A percentile compares a stretch with the other conserved stretches of the same genome.
Evolutionary conservation across 2,797 vertebrate genomes (phyloP).

Genomic region (Calcarius lapponicus): DNA sequence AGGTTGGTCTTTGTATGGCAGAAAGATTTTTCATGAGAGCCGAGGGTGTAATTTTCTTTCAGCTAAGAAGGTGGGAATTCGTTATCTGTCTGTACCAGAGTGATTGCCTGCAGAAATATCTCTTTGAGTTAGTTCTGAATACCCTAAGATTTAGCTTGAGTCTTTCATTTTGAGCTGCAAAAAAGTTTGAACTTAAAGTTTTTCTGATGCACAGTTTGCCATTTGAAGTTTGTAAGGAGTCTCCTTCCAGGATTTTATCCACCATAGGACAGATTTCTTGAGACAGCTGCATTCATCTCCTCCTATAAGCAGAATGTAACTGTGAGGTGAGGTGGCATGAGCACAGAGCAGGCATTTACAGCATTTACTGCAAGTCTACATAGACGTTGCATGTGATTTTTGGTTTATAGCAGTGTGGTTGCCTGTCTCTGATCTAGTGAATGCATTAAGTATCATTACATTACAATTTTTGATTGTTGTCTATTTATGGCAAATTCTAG

Average conservation of each 20-base stretch:
- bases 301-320: neutral
- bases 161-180: conserved; percentile 31
- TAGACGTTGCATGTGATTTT: neutral
- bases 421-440: neutral
- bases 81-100: conserved; percentile 56
- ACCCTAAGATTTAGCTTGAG: conserved; percentile 38
- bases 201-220: neutral
- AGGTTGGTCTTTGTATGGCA: conserved; percentile 31
- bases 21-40: conserved; percentile 44
- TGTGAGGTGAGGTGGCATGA: neutral
- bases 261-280: neutral
- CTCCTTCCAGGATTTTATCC: neutral
- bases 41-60: conserved; percentile 41
- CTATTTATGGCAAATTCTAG: neutral
- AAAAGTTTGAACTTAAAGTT: conserved; percentile 3
- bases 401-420: neutral
- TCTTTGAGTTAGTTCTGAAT: conserved; percentile 24
- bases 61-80: conserved; percentile 44
- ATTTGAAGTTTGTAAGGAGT: conserved; percentile 1
- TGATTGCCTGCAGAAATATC: conserved; percentile 62
- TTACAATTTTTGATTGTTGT: neutral
- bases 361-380: neutral
- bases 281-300: neutral
- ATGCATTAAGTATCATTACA: neutral
- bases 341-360: neutral